Evolutionary conservation across 2,888 invertebrate species (phyloP), one percentile per base, ranked within the genome.

Genomic region (Tetranychus truncatus): DNA sequence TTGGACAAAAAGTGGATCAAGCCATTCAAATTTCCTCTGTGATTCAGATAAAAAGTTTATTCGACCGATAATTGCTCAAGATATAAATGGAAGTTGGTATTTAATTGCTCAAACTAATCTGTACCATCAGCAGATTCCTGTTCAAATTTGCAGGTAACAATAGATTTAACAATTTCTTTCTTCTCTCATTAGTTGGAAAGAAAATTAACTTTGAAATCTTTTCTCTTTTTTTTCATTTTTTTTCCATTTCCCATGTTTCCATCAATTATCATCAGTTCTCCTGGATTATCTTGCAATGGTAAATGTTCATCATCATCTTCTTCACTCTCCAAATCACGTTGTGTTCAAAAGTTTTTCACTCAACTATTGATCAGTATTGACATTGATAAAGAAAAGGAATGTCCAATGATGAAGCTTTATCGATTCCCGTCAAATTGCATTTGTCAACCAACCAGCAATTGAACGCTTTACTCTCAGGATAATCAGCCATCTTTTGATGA

Each of bases 361-460:
- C 79, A 80, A n/a, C 78, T 79, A n/a, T 76, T 81, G 44, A 78
- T 81, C 71, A 79, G 80, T 55, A 78, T 81, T 78, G 81, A 81
- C 75, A 80, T 80, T 15, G 80, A 80, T 71, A 76, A 78, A 34
- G 80, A 80, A n/a, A 77, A 80, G 44, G 78, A 78, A 8, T 81
- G 81, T 74, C 81, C 81, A 9, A 76, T 78, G 9, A 76, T 81
- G 74, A 77, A 79, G 24, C 77, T 80, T 0, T 81, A 81, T 75
- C 78, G 79, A 18, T 81, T 81, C 55, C 81, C 81, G n/a, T 80
- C 81, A 1, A 77, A 79, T 1, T 81, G 81, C 73, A 78, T 79
- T 4, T 81, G 81, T 76, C 34, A 34, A 34, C 34, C 34, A 34
- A 34, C 34, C 34, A 34, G 34, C 34, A 34, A 34, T 34, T 34